Conservation (phyloP, 2,888 invertebrate species). For the Mythimna pallens region DNA sequence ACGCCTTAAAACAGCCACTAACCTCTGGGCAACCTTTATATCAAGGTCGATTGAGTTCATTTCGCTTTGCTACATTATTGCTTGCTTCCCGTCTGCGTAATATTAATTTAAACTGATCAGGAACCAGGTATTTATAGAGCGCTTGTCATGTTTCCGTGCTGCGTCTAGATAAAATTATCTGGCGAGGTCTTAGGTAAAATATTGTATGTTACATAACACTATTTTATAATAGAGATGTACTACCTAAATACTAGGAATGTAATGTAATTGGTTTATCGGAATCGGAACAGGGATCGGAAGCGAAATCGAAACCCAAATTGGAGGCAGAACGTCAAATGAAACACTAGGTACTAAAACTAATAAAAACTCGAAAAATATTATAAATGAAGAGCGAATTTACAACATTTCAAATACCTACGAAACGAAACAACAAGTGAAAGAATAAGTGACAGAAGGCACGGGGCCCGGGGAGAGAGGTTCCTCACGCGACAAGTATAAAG, state of each 20-base stretch:
- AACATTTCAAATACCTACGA: too few species aligned
- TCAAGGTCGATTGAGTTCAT: constrained; percentile 43
- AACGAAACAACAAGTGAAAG: too few species aligned
- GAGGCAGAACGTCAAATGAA: too few species aligned
- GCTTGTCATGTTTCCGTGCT: constrained; percentile 40
- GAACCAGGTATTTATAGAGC: constrained; percentile 59
- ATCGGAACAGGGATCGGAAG: too few species aligned
- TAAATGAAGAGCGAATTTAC: too few species aligned
- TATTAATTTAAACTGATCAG: constrained; percentile 60
- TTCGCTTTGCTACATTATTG: constrained; percentile 37
- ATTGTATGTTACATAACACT: neutral
- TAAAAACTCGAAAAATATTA: too few species aligned
- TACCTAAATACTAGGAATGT: neutral
- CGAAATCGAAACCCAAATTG: too few species aligned
- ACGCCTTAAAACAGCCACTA: constrained; percentile 31
- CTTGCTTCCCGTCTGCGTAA: constrained; percentile 46
- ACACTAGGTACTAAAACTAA: too few species aligned
- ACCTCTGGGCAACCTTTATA: constrained; percentile 30
- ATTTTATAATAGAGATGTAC: neutral
- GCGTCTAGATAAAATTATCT: constrained; percentile 10
- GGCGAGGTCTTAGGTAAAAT: constrained; percentile 2
- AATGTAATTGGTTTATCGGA: neutral
- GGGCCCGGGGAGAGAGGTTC: too few species aligned
- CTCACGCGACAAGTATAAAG: too few species aligned
- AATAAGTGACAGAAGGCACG: too few species aligned